Conservation (phyloP, 2,888 invertebrate genomes). For the Diplolepis rosae region DNA sequence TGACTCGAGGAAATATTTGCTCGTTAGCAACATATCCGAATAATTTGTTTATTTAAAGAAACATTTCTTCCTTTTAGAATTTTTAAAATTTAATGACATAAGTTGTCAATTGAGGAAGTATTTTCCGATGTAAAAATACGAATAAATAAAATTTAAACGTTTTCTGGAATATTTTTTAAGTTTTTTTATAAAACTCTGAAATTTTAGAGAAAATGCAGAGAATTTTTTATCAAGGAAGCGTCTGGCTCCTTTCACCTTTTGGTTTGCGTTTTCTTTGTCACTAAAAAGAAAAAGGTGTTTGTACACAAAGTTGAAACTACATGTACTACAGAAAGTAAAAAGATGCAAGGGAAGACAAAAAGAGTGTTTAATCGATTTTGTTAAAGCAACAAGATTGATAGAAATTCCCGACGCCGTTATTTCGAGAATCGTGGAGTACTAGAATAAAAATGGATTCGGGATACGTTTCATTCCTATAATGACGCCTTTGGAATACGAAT, state of each 20-base stretch:
- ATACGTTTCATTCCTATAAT: background rate
- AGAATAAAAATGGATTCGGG: background rate
- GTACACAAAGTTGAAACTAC: background rate
- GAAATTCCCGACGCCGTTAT: background rate
- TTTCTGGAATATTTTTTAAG: background rate
- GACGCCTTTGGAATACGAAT: background rate
- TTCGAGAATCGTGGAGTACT: background rate
- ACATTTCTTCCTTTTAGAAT: no score
- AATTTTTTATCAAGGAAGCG: background rate
- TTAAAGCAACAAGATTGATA: background rate
- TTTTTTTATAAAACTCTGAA: background rate
- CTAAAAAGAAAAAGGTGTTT: background rate
- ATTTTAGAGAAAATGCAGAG: background rate
- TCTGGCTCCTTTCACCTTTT: background rate
- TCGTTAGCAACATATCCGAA: no score
- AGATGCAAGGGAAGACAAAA: background rate
- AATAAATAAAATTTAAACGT: background rate
- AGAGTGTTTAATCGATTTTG: background rate
- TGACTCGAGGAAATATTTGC: no score
- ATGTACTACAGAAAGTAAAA: background rate
- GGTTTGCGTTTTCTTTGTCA: background rate
- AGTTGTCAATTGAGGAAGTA: no score
- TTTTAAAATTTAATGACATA: no score
- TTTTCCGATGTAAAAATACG: background rate
- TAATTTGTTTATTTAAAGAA: no score